Evolutionary conservation across 1,140 invertebrate species (phyloP).

Genomic region (Temnothorax nylanderi): DNA sequence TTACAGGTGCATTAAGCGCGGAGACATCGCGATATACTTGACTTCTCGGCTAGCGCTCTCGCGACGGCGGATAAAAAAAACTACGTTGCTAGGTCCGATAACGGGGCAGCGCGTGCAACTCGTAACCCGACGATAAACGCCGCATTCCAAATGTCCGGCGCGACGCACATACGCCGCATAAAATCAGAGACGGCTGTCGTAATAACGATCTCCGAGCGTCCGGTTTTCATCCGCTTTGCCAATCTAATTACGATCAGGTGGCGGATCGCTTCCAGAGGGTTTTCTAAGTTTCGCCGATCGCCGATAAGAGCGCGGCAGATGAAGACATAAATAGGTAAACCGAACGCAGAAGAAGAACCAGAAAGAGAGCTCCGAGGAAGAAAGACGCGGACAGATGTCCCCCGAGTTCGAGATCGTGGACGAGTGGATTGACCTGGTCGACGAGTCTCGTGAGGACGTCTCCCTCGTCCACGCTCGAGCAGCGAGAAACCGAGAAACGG

Average conservation of each 20-base stretch:
- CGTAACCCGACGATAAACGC: slow-evolving; percentile 35
- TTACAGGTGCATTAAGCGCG: slow-evolving; percentile 20
- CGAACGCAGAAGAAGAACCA: not conserved
- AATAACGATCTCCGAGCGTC: slow-evolving; percentile 49
- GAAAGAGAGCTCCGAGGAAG: not conserved
- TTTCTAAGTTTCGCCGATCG: slow-evolving; percentile 56
- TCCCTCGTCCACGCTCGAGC: not conserved
- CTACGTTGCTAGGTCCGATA: not conserved
- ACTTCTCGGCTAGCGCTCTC: not conserved
- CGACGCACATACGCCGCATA: not conserved
- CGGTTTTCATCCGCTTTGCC: not conserved
- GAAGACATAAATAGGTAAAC: slow-evolving; percentile 29
- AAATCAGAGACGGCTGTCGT: slow-evolving; percentile 11
- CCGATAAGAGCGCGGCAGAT: slow-evolving; percentile 46
- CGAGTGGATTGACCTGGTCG: slow-evolving; percentile 50
- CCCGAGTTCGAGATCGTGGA: slow-evolving; percentile 15
- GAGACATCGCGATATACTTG: not conserved
- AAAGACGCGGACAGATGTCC: not conserved
- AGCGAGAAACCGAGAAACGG: not conserved
- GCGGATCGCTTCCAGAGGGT: slow-evolving; percentile 31
- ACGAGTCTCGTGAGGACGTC: slow-evolving; percentile 52
- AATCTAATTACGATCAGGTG: slow-evolving; percentile 63
- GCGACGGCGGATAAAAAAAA: not conserved
- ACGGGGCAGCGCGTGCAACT: slow-evolving; percentile 32
- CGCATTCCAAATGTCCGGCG: not conserved